Conservation (phyloP, 1,140 invertebrate species). For the Drosophila tropicalis region DNA sequence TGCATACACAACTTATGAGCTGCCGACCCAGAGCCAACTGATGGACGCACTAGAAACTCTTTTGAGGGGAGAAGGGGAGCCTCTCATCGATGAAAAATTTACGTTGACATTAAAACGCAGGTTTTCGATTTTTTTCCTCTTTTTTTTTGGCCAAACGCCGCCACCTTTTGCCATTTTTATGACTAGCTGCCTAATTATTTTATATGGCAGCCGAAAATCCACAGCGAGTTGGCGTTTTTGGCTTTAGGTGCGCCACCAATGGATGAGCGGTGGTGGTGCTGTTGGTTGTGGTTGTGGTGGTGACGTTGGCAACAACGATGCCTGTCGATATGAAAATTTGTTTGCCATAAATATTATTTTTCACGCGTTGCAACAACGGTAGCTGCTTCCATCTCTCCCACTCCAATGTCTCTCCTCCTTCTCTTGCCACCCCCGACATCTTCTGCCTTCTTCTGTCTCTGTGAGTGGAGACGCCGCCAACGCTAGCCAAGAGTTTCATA, state of each 20-base stretch:
- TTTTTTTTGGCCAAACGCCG: background rate
- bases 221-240: constrained; percentile 43
- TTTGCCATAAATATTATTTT: constrained; percentile 80
- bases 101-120: constrained; percentile 62
- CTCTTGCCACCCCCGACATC: no score
- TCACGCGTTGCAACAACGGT: constrained; percentile 65
- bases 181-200: constrained; percentile 73
- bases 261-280: constrained; percentile 14
- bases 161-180: constrained; percentile 52
- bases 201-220: constrained; percentile 49
- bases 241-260: constrained; percentile 33
- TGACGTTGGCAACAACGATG: constrained; percentile 15
- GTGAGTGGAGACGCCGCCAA: constrained; percentile 55
- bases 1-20: constrained; percentile 55
- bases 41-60: constrained; percentile 63
- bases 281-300: no score
- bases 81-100: constrained; percentile 38
- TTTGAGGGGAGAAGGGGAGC: background rate
- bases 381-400: constrained; percentile 51
- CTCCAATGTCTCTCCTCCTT: constrained; percentile 21
- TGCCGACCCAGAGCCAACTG: constrained; percentile 35
- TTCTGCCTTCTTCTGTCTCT: no score
- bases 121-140: background rate
- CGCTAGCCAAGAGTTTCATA: constrained; percentile 27
- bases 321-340: constrained; percentile 78